phyloP scores from a whole-genome alignment of 2,797 vertebrate species.

The Harpagifer antarcticus region DNA sequence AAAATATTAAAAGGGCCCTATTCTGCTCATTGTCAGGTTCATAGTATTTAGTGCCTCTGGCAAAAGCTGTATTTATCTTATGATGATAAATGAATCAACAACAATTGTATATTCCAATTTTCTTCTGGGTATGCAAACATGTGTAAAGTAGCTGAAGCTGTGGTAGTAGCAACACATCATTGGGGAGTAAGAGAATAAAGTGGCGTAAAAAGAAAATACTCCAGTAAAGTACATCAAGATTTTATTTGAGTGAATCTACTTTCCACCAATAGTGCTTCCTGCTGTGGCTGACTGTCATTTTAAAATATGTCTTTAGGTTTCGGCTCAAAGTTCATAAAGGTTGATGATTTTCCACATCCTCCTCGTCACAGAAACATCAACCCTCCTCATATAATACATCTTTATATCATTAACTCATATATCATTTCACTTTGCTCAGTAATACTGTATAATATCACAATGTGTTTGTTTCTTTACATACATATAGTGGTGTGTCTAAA shows the following conservation, averaged over 20 bases:
- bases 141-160: not conserved
- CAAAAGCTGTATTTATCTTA: no score
- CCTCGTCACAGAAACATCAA: constrained; percentile 59
- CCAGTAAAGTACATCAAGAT: not conserved
- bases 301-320: not conserved
- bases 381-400: constrained; percentile 31
- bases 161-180: not conserved
- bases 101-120: no score
- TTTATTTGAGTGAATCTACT: not conserved
- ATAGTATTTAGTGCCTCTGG: no score
- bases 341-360: constrained; percentile 5
- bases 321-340: constrained; percentile 35
- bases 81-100: no score
- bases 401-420: constrained; percentile 35
- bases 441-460: constrained; percentile 49
- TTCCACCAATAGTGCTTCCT: not conserved
- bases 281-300: not conserved
- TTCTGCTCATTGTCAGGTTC: no score
- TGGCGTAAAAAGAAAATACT: not conserved
- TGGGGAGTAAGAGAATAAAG: not conserved
- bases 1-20: not conserved
- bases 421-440: constrained; percentile 49
- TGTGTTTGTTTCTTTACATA: constrained; percentile 61
- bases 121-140: no score
- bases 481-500: constrained; percentile 17